A percentile compares a stretch with the other conserved stretches of the same genome.
Conservation (phyloP, 1,140 invertebrate genomes). For the Anagrus nilaparvatae region DNA sequence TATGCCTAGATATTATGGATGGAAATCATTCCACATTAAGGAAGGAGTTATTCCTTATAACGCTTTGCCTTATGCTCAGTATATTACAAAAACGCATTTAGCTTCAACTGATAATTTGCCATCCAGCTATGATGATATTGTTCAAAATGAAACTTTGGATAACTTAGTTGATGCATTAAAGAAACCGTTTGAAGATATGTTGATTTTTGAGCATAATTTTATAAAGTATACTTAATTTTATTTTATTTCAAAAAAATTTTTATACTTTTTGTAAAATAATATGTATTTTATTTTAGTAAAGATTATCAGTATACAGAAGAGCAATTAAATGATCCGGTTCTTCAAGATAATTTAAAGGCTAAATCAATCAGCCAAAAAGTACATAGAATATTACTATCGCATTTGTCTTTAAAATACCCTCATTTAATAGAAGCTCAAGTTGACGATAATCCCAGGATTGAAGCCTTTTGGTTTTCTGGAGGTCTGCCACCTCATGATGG, state of each 20-base stretch:
- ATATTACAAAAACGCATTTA: slow-evolving; percentile 61
- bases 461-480: slow-evolving; percentile 71
- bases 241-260: slow-evolving; percentile 8
- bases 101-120: slow-evolving; percentile 44
- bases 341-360: slow-evolving; percentile 26
- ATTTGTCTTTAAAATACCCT: slow-evolving; percentile 43
- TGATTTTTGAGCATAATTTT: slow-evolving; percentile 46
- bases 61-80: slow-evolving; percentile 53
- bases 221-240: slow-evolving; percentile 40
- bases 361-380: slow-evolving; percentile 52
- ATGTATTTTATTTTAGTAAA: slow-evolving; percentile 20
- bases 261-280: slow-evolving; percentile 10
- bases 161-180: slow-evolving; percentile 42
- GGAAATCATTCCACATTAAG: slow-evolving; percentile 48
- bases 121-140: slow-evolving; percentile 42
- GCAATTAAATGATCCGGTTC: slow-evolving; percentile 31
- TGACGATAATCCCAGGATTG: slow-evolving; percentile 62
- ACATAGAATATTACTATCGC: slow-evolving; percentile 53
- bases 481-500: slow-evolving; percentile 46
- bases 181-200: slow-evolving; percentile 47
- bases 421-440: slow-evolving; percentile 56
- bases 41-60: slow-evolving; percentile 56
- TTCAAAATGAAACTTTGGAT: slow-evolving; percentile 30
- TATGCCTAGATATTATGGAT: slow-evolving; percentile 72
- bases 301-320: slow-evolving; percentile 24